Evolutionary conservation across 2,888 invertebrate species (phyloP), one percentile per base, ranked within the genome.

Genomic region (Taphrorychus bicolor): DNA sequence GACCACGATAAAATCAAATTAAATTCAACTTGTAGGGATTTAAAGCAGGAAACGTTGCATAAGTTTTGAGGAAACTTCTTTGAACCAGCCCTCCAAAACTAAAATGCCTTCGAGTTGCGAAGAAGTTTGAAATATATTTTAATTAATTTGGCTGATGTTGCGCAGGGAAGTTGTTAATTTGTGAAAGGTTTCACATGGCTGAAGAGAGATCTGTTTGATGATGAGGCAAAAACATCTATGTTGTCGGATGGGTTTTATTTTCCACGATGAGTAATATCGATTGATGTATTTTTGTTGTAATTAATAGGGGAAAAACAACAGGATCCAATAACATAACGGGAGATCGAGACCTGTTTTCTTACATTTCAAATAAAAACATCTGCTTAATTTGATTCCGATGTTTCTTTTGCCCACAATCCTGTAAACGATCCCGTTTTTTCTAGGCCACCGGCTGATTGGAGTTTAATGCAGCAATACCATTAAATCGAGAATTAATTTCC

Each of bases 291-390:
- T 45, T 45, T 5, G 45, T 45, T 45, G 5, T 17, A 45, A 45
- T 45, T 45, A 45, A 45, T 45, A 45, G 45, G 14, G 45, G 45
- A 45, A 45, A 45, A 45, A 45, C 45, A 45, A 45, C 45, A 14
- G 17, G 45, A 45, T 45, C 45, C 45, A 45, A 45, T 14, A 5
- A 14, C 17, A 45, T 45, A 45, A 45, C 45, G 45, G 14, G 17
- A 16, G 45, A 17, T 32, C 32, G 32, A 45, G 45, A 17, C 14
- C 45, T 45, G 45, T 45, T 45, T 45, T 45, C 45, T 45, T 45
- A 45, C 45, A 45, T n/a, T 14, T 45, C 11, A 14, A 45, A 45
- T 45, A 45, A 45, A 45, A 45, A 16, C 17, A 16, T 45, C 16
- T 14, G 45, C 14, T 45, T 45, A 45, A 45, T 45, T 45, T 45